Percentiles rank a stretch among this genome's conserved stretches.
phyloP scores from a whole-genome alignment of 2,797 vertebrate species.

The Huso huso region DNA sequence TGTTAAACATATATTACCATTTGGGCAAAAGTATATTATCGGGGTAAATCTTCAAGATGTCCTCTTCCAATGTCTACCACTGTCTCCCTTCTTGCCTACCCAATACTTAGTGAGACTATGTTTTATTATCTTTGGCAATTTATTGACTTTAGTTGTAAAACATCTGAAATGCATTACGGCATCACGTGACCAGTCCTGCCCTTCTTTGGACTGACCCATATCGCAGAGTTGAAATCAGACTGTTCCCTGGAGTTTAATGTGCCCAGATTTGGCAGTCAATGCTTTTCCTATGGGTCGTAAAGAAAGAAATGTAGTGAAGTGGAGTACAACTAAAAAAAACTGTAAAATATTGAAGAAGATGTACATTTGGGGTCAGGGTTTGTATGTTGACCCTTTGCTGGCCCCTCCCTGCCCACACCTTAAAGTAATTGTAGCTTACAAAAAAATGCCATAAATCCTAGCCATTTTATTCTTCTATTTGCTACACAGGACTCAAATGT shows the following conservation, averaged over 20 bases:
- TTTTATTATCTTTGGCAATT: constrained; percentile 26
- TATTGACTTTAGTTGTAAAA: constrained; percentile 21
- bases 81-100: too few relatives aligned
- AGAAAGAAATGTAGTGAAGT: constrained; percentile 26
- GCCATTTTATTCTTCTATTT: too few relatives aligned
- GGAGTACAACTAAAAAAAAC: background rate
- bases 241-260: constrained; percentile 28
- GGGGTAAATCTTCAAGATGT: too few relatives aligned
- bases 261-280: constrained; percentile 34
- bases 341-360: constrained; percentile 26
- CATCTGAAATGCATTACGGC: constrained; percentile 47
- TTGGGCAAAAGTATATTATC: too few relatives aligned
- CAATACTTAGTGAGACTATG: constrained; percentile 2
- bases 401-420: background rate
- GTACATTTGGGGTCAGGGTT: constrained; percentile 6
- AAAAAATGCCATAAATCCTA: too few relatives aligned
- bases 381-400: constrained; percentile 11
- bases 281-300: constrained; percentile 25
- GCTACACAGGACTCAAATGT: too few relatives aligned
- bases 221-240: constrained; percentile 43
- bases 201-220: constrained; percentile 33
- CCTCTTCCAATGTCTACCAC: too few relatives aligned
- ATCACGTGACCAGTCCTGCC: constrained; percentile 21
- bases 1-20: too few relatives aligned
- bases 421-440: too few relatives aligned